Percentiles rank a stretch among this genome's conserved stretches.
Evolutionary conservation across 2,113 vertebrate species (phyloP).

Genomic region (Dermatemys mawii): DNA sequence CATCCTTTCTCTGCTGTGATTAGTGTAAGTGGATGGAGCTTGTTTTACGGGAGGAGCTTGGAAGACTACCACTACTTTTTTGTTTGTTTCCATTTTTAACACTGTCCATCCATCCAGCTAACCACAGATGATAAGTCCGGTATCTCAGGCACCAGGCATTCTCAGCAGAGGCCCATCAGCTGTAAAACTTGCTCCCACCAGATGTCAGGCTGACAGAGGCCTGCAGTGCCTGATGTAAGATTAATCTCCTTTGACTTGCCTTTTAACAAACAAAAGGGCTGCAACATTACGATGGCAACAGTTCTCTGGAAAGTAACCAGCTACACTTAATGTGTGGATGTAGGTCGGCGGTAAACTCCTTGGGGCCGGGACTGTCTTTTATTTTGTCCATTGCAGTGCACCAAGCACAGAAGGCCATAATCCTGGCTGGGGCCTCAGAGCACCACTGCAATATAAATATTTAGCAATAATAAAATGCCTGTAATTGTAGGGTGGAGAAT

Average conservation of each 20-base stretch:
- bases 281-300: neutral
- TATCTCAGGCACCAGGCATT: neutral
- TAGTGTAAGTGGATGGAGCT: neutral
- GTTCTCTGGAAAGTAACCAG: neutral
- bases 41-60: neutral
- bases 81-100: neutral
- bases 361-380: conserved; percentile 7
- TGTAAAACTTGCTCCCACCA: neutral
- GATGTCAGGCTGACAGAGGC: neutral
- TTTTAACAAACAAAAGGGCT: neutral
- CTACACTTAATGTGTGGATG: rapidly evolving
- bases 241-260: neutral
- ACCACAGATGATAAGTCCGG: rapidly evolving
- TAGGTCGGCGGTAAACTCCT: neutral
- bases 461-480: conserved; percentile 29
- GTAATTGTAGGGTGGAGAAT: conserved; percentile 26
- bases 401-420: neutral
- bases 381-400: neutral
- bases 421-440: conserved; percentile 28
- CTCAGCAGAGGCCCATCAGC: neutral
- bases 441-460: conserved; percentile 47
- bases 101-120: neutral
- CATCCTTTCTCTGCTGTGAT: neutral
- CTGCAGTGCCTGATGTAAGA: neutral
- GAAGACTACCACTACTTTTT: neutral